Evolutionary conservation across 1,140 invertebrate species (phyloP), one percentile per base, ranked within the genome.

Genomic region (Kradibia gibbosae): DNA sequence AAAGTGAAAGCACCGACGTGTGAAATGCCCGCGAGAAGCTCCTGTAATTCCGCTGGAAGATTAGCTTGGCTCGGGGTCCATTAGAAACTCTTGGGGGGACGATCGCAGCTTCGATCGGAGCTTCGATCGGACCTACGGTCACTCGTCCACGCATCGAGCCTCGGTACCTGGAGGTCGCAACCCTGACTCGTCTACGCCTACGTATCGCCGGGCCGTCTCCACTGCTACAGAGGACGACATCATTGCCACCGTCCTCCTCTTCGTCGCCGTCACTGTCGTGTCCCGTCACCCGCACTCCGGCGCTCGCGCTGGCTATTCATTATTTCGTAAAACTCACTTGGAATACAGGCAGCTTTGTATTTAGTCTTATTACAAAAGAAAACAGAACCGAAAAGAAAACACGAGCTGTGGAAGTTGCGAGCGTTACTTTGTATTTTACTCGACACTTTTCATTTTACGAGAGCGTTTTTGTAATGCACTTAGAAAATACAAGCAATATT

Each of bases 31-130:
- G 11, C 53, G 45, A 83, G 82, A 72, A 83, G 83, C 83, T 84
- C 82, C 82, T 84, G 83, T 83, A 84, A 84, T 86, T 86, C 86
- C 82, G 85, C 86, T 83, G 85, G 87, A 86, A 87, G 88, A 88
- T 88, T 88, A 88, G 87, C 88, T 88, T 76, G 10, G n/a, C n/a
- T n/a, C n/a, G n/a, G n/a, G n/a, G n/a, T n/a, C n/a, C n/a, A n/a
- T n/a, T n/a, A n/a, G n/a, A n/a, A n/a, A n/a, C n/a, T n/a, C n/a
- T n/a, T n/a, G n/a, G n/a, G 31, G 15, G 25, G 31, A 0, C 17
- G 57, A 70, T 28, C 36, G 57, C 82, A 55, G 72, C 75, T 62
- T 8, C 31, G 42, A 77, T 53, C 22, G 5, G 15, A 8, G 5
- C 10, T 3, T 11, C 50, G 50, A 53, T 67, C 22, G 39, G 31